Conservation (phyloP, 2,797 vertebrate species). For the Merluccius polli region DNA sequence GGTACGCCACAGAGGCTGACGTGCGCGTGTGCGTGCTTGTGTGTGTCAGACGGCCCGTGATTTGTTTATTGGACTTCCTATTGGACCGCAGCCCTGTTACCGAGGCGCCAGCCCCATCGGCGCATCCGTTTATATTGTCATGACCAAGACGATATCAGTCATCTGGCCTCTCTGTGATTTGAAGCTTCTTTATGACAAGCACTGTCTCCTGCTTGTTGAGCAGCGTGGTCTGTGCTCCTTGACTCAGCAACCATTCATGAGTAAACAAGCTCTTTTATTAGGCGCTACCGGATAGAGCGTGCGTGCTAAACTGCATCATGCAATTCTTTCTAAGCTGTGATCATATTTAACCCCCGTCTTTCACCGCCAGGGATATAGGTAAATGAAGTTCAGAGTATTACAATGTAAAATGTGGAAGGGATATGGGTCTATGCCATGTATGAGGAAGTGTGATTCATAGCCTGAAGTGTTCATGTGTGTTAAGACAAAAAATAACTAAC, state of each 20-base stretch:
- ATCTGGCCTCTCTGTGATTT: background rate
- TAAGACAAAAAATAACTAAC: too few relatives aligned
- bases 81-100: background rate
- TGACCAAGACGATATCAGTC: background rate
- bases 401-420: too few relatives aligned
- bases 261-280: background rate
- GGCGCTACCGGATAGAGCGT: background rate
- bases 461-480: too few relatives aligned
- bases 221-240: background rate
- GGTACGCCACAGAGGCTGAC: background rate
- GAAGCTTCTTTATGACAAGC: background rate
- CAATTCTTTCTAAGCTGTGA: too few relatives aligned
- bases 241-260: background rate
- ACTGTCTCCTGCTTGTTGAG: background rate
- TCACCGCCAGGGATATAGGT: too few relatives aligned
- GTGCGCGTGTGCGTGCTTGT: background rate
- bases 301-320: background rate
- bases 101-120: background rate
- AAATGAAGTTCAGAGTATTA: too few relatives aligned
- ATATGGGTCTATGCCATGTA: too few relatives aligned
- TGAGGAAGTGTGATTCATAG: too few relatives aligned
- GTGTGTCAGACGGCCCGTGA: background rate
- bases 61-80: background rate
- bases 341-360: too few relatives aligned
- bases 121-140: background rate